Base-by-base conservation (phyloP, 2,888 invertebrate genomes). In the Julus scandinavius region DNA sequence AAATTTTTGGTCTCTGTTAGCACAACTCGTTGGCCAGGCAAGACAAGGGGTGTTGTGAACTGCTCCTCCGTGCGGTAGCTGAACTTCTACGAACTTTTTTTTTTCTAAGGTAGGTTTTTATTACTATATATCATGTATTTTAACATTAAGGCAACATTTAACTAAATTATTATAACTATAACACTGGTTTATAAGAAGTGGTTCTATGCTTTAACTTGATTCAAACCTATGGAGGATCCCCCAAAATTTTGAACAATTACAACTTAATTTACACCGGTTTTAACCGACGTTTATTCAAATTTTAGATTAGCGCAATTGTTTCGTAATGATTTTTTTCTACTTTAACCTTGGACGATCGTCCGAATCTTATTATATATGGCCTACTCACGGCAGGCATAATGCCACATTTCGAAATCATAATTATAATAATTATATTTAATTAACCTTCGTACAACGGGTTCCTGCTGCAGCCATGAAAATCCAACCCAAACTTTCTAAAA, bases 1-100 rank as follows among this genome's bases (percentile, higher is more conserved):
- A 20, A 40, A 83, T 38, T 40, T 83, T 29, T 83, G 83, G 29
- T 83, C 83, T 83, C 83, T 83, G 83, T 83, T 54, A 54, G 54
- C 54, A 54, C 54, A 54, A 54, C 54, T 54, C 54, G 54, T 54
- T 54, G 54, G 54, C 54, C 54, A 54, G 54, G 54, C 54, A 54
- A 54, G 54, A 54, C 54, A 54, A 54, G 54, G 54, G 54, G 54
- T 54, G 54, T 17, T 54, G 54, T 54, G 54, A 54, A 54, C 17
- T 54, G 54, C 54, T 54, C 54, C 54, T 54, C 54, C 9, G 54
- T 54, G 13, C 54, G 54, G 54, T 54, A 54, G 54, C 83, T 83
- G 83, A 38, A 29, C 83, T 83, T 38, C 83, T 83, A 38, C 40
- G 83, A 83, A 40, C 83, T 38, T 29, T 83, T 83, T 29, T 29